A percentile compares a stretch with the other conserved stretches of the same genome.
These are phyloP conservation scores for Thumatha senex DNA, from an alignment of 2,888 invertebrate species.

Conservation along the genomic window DNA sequence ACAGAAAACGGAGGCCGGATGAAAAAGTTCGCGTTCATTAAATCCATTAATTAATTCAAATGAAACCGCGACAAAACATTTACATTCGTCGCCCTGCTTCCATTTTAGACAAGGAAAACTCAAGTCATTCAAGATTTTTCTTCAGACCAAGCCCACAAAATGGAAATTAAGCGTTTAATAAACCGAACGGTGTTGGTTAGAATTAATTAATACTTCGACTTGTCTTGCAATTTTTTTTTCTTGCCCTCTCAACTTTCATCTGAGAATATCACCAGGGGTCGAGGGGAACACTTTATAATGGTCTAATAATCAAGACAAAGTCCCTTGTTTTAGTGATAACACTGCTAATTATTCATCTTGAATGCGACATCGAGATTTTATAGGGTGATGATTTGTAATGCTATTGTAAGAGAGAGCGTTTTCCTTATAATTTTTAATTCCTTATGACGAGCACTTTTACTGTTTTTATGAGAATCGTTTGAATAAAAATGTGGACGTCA, in stretches of 20 bases:
- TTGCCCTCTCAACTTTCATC: slow-evolving; percentile 64
- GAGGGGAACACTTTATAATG: slow-evolving; percentile 73
- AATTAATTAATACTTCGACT: slow-evolving; percentile 78
- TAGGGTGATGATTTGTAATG: slow-evolving; percentile 69
- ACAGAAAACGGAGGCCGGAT: slow-evolving; percentile 65
- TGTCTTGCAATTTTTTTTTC: slow-evolving; percentile 70
- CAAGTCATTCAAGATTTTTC: slow-evolving; percentile 61
- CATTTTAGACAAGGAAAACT: slow-evolving; percentile 65
- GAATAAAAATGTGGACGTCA: no score
- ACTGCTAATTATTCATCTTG: slow-evolving; percentile 74
- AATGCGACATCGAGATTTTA: slow-evolving; percentile 66
- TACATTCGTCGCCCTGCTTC: slow-evolving; percentile 66
- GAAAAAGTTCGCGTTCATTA: slow-evolving; percentile 80
- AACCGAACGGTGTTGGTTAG: slow-evolving; percentile 64
- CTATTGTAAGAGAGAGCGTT: slow-evolving; percentile 35
- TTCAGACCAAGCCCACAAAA: slow-evolving; percentile 61
- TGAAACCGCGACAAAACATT: slow-evolving; percentile 80
- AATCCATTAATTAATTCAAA: slow-evolving; percentile 83
- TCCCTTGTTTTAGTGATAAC: slow-evolving; percentile 69
- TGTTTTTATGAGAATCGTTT: no score
- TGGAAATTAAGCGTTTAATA: slow-evolving; percentile 79
- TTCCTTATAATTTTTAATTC: slow-evolving; percentile 24
- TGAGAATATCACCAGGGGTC: slow-evolving; percentile 65
- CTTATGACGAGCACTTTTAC: no score
- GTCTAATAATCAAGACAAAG: slow-evolving; percentile 79